Evolutionary conservation across 1,140 invertebrate genomes (phyloP), one percentile per base, ranked within the genome.

Genomic region (Anoplophora glabripennis): DNA sequence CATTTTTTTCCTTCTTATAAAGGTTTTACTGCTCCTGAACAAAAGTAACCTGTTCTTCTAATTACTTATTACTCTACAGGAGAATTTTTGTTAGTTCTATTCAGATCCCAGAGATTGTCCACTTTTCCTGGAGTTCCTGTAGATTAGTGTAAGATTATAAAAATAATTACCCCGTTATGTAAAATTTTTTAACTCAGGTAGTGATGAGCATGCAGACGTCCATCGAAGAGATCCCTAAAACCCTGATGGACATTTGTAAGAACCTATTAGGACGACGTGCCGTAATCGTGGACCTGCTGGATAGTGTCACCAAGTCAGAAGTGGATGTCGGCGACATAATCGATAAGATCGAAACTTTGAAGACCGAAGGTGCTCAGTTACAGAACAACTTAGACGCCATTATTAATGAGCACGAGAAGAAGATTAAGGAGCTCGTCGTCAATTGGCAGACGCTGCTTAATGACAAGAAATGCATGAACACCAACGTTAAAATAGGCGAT

Each of bases 151-250:
- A n/a, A n/a, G n/a, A n/a, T n/a, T n/a, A n/a, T n/a, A n/a, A n/a
- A n/a, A n/a, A n/a, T n/a, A 28, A 28, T 28, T 28, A 28, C 21
- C 21, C 5, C 21, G 5, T 28, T 28, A 28, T 28, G 5, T 28
- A 28, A 28, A n/a, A n/a, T n/a, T 5, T 28, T 28, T 28, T 28
- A 2, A 28, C 5, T 28, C 21, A 28, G 21, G 46, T 64, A n/a
- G 58, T 67, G 7, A 36, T 54, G n/a, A 51, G 51, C 14, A 67
- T 71, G 67, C 69, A 67, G 56, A 60, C 53, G 37, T 63, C 63
- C 1, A 64, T 71, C 28, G 65, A 71, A 46, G 52, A 66, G 21
- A 68, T 66, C 35, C 66, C 68, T 5, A 64, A 65, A 51, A 57
- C 65, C 1, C 38, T 69, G 8, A 61, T 64, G 45, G 65, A 67